Base-by-base conservation (phyloP, 2,888 invertebrate species). In the Mythimna vitellina region DNA sequence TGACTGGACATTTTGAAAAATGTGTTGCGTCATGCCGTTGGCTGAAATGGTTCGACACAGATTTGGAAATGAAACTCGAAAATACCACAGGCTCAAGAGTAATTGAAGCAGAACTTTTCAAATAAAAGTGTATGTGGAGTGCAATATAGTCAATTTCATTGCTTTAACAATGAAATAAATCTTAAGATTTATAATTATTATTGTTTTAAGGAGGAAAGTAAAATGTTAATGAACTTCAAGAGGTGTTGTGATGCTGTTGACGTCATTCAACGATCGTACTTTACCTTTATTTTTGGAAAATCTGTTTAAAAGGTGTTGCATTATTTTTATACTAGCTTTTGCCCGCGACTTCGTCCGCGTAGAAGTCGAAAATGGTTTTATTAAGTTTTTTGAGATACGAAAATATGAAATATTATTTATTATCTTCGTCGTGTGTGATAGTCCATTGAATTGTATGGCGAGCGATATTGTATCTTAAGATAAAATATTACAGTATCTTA, bases 1-100 rank as follows among this genome's bases (percentile, higher is more conserved):
- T 89, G 70, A 89, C 86, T 63, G 87, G 87, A 20, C 81, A 86
- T 29, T 89, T 88, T 49, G 85, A 88, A 3, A 88, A 90, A 69
- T 89, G 87, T 70, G 87, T 85, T 9, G 67, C 73, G 35, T 84
- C 89, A 3, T 87, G 86, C 56, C 78, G 83, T 58, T 87, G 88
- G 86, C 72, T 91, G 6, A 88, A 89, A 72, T 90, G 91, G 8
- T 75, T 70, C 20, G 73, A 70, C n/a, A 73, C 70, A 20, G 82
- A 85, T 62, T 85, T 88, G 1, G 82, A 88, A 63, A 84, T 70
- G 54, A 86, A 89, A 78, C 69, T 89, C 1, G 74, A 87, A 64
- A 75, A 79, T 58, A 53, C 46, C 29, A 22, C 20, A 20, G n/a
- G 42, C 25, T 32, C n/a, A 58, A 51, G 35, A 38, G 14, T 76